Base-by-base conservation (phyloP, 1,140 invertebrate genomes). In the Cepaea nemoralis region DNA sequence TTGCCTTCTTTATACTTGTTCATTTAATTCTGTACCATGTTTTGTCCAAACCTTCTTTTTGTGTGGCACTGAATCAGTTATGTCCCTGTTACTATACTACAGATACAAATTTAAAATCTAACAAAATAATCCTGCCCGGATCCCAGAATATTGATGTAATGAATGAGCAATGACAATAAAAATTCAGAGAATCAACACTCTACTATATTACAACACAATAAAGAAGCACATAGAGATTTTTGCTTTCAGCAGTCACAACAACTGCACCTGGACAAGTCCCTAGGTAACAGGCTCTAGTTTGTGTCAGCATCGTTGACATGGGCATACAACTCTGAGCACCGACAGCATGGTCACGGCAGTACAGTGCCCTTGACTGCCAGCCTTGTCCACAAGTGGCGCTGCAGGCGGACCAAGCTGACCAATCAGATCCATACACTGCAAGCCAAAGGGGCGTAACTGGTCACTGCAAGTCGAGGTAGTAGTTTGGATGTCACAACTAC, bases 351-450 rank as follows among this genome's bases (percentile, higher is more conserved):
- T 12, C 55, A n/a, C 31, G 76, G 45, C 83, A 84, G 40, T 66
- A 71, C 3, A 83, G 71, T 27, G 48, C 69, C 75, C 83, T 80
- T n/a, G 78, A 76, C 82, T 84, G 83, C 75, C 75, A 69, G 35
- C 83, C 83, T 71, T 83, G 81, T 70, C 83, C 83, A 66, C 83
- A 84, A 31, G 83, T 70, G 77, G 78, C 79, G 69, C 83, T 84
- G 78, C 83, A 84, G 59, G 77, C 24, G 55, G 83, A 82, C 83
- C 83, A 84, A 45, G 81, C n/a, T 45, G 83, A 84, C 83, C 83
- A 84, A 69, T 84, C 81, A 67, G 78, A 80, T 37, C 70, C 76
- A 76, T 70, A 78, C 66, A 82, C 83, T 84, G 83, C 77, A 84
- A 82, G 48, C 69, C 83, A 84, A 78, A 78, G 55, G 76, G 76